Conservation (phyloP, 2,113 vertebrate genomes). For the Dasyornis broadbenti region DNA sequence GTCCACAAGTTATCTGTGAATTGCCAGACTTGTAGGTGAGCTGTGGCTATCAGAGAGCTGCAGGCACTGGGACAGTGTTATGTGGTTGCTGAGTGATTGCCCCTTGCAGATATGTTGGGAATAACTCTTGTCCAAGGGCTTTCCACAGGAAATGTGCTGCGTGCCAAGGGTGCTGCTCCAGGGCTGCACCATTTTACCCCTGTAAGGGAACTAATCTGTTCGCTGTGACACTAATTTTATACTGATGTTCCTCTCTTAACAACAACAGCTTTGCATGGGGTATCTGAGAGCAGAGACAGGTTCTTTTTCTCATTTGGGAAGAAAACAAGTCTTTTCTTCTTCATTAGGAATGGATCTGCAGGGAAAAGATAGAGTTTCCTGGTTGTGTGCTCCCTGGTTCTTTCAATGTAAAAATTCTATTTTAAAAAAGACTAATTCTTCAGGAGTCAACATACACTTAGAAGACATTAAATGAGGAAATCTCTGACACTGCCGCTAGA, state of each 20-base stretch:
- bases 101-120: background rate
- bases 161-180: background rate
- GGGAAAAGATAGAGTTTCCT: background rate
- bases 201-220: background rate
- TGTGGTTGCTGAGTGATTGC: background rate
- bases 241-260: background rate
- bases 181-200: background rate
- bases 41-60: background rate
- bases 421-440: background rate
- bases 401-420: background rate
- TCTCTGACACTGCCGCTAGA: background rate
- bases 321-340: background rate
- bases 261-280: background rate
- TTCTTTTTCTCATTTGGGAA: background rate
- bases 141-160: background rate
- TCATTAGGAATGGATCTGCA: background rate
- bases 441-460: background rate
- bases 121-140: background rate
- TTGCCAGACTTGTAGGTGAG: background rate
- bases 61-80: background rate
- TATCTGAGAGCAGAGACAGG: background rate
- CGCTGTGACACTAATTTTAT: background rate
- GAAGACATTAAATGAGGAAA: background rate
- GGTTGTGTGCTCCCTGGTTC: background rate
- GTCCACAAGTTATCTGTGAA: background rate